phyloP scores from a whole-genome alignment of 2,888 invertebrate genomes.

The Caprella mutica region DNA sequence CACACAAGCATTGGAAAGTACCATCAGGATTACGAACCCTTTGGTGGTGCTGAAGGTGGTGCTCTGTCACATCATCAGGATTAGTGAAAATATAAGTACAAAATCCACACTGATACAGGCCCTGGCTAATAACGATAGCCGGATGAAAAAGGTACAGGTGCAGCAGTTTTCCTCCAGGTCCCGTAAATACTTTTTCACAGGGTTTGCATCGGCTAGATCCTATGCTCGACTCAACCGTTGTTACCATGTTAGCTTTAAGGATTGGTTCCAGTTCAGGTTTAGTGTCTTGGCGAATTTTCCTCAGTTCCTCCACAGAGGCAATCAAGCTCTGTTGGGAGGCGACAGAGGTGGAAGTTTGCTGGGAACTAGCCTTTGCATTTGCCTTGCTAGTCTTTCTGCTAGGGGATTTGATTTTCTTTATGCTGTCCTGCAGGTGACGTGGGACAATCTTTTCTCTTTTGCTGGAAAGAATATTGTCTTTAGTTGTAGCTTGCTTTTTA shows the following conservation, averaged over 20 bases:
- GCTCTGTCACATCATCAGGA: constrained; percentile 32
- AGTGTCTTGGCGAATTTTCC: constrained; percentile 2
- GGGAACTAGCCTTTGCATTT: no score
- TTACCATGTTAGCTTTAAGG: constrained; percentile 2
- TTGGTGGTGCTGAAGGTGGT: constrained; percentile 28
- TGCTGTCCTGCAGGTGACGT: neutral
- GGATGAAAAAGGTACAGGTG: constrained; percentile 34
- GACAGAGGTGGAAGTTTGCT: no score
- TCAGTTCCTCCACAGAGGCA: neutral
- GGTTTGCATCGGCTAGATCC: constrained; percentile 13
- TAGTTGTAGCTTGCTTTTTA: neutral
- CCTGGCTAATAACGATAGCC: constrained; percentile 24
- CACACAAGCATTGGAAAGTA: constrained; percentile 30
- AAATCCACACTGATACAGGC: constrained; percentile 29
- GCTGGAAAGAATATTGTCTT: neutral
- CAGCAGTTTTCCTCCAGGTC: constrained; percentile 26
- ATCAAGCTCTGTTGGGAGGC: neutral
- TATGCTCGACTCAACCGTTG: constrained; percentile 10
- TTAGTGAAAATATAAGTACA: constrained; percentile 25
- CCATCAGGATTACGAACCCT: constrained; percentile 23
- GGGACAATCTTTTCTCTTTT: neutral
- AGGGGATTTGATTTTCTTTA: no score
- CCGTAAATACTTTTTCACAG: constrained; percentile 8
- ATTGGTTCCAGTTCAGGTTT: constrained; percentile 5
- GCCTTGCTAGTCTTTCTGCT: no score